These are phyloP conservation scores for Antechinus stuartii DNA, from an alignment of 2,113 vertebrate species.

Conservation along the genomic window DNA sequence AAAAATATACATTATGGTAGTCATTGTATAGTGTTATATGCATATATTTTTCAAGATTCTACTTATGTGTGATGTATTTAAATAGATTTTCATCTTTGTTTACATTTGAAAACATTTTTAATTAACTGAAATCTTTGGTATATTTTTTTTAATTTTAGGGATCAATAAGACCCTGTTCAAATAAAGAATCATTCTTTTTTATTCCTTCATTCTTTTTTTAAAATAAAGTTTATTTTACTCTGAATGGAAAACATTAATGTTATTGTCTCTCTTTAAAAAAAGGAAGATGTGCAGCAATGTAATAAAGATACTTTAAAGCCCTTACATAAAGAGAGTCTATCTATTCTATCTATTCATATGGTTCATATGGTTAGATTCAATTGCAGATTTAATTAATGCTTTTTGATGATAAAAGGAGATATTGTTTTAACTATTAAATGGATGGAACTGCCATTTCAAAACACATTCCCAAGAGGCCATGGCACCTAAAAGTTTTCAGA, in stretches of 20 bases:
- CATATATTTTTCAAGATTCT: background rate
- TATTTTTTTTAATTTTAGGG: too few species aligned
- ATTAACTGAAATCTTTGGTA: background rate
- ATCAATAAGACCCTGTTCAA: too few species aligned
- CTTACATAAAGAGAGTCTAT: background rate
- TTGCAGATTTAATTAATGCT: background rate
- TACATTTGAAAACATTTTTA: background rate
- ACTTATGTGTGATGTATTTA: background rate
- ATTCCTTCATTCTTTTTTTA: background rate
- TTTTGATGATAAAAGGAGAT: background rate
- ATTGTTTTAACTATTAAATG: background rate
- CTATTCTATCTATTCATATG: background rate
- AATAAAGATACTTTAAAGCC: background rate
- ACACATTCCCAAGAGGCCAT: background rate
- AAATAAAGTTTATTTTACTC: background rate
- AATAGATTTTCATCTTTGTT: background rate
- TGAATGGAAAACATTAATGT: background rate
- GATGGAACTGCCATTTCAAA: background rate
- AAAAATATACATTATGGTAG: background rate
- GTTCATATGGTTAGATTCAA: background rate
- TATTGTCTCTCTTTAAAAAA: background rate
- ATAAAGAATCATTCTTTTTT: background rate
- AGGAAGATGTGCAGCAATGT: background rate
- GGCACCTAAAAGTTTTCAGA: background rate
- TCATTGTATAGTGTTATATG: background rate